Evolutionary conservation across 1,140 invertebrate genomes (phyloP), one percentile per base, ranked within the genome.

Genomic region (Hyles euphorbiae): DNA sequence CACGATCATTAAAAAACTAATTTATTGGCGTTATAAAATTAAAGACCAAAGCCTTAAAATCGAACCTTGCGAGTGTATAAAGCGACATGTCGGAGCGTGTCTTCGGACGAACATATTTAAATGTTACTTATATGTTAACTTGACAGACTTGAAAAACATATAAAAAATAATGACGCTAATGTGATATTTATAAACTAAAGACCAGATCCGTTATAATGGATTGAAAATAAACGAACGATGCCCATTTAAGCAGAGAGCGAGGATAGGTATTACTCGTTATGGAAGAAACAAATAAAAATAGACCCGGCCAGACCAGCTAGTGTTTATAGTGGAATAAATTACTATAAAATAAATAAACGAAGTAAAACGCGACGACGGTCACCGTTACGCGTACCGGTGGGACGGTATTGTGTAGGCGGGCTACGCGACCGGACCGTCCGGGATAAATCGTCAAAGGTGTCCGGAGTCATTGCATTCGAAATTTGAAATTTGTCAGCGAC

Each of bases 301-400:
- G 12, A 3, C 32, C 52, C 36, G 34, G 52, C 8, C n/a, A 8
- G 36, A 34, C n/a, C 9, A 32, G 36, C 40, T 45, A 54, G 53
- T 54, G 40, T 54, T 54, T 54, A 45, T 32, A 54, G 53, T 54
- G 40, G 52, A 54, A 53, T 53, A 53, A 53, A 53, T 53, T 53
- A 53, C 33, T 52, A 53, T 53, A 3, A 44, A 47, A 48, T 48
- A 48, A 54, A 53, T 36, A 54, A 54, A 12, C 4, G 12, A 53
- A 53, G 10, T n/a, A 32, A 6, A 53, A 33, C 43, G 6, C 34
- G 11, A 53, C 52, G 11, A 36, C 34, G 10, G 44, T 10, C 44
- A 33, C 54, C 44, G 54, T 47, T 56, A 47, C 10, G 7, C 2
- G 12, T 56, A 53, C 45, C 45, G 54, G 45, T 33, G 7, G 43